Evolutionary conservation across 1,140 invertebrate species (phyloP).

Genomic region (Macrostomum lignano): DNA sequence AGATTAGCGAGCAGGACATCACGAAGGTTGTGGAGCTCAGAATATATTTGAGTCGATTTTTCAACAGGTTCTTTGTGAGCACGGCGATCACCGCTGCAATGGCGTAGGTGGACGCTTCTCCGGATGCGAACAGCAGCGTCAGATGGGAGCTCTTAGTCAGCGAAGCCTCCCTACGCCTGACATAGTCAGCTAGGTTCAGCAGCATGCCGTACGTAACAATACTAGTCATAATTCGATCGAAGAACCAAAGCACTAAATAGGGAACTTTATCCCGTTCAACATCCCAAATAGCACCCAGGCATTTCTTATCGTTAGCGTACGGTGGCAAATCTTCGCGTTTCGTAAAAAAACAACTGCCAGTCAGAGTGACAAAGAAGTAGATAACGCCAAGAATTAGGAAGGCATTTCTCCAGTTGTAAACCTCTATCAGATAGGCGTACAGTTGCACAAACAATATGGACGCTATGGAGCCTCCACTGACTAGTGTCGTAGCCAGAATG

Average conservation of each 20-base stretch:
- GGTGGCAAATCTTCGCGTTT: neutral
- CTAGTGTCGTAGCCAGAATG: slow-evolving; percentile 10
- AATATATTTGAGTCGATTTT: slow-evolving; percentile 5
- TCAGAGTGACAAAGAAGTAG: neutral
- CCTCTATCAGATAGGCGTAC: neutral
- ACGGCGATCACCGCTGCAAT: slow-evolving; percentile 2
- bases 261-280: neutral
- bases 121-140: slow-evolving; percentile 1
- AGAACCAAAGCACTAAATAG: neutral
- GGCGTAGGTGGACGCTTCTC: slow-evolving; percentile 4
- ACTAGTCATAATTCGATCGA: slow-evolving; percentile 5
- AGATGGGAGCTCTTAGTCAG: neutral
- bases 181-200: slow-evolving; percentile 5
- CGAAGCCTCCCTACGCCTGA: neutral
- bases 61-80: slow-evolving; percentile 4
- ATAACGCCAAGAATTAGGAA: slow-evolving; percentile 1
- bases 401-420: slow-evolving; percentile 3
- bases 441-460: slow-evolving; percentile 1
- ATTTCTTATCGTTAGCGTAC: neutral
- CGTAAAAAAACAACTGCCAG: neutral
- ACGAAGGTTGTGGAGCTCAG: neutral
- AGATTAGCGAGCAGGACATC: neutral
- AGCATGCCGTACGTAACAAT: slow-evolving; percentile 6
- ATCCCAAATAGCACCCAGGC: neutral
- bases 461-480: slow-evolving; percentile 4